Evolutionary conservation across 2,888 invertebrate species (phyloP).

Genomic region (Drosophila ustulata): DNA sequence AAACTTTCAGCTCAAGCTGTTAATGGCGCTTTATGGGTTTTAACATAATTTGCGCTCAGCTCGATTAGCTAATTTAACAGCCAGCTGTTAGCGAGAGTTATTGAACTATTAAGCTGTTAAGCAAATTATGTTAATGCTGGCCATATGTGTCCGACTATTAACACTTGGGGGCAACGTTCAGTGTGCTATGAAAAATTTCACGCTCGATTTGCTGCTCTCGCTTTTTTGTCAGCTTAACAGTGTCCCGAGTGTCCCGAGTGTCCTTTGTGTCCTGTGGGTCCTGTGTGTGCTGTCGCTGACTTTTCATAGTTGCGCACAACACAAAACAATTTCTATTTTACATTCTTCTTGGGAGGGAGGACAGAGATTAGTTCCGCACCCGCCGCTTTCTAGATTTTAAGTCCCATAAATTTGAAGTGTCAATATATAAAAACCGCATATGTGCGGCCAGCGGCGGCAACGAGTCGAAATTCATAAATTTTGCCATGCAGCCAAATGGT

Average conservation of each 20-base stretch:
- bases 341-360: constrained; percentile 6
- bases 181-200: constrained; percentile 59
- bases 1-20: neutral
- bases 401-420: constrained; percentile 79
- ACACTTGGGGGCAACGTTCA: neutral
- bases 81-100: neutral
- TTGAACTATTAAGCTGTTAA: neutral
- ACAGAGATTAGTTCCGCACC: neutral
- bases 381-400: constrained; percentile 72
- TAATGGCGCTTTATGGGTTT: neutral
- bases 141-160: neutral
- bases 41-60: neutral
- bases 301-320: constrained; percentile 55
- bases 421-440: constrained; percentile 80
- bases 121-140: constrained; percentile 1
- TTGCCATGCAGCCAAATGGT: constrained; percentile 72
- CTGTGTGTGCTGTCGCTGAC: constrained; percentile 39
- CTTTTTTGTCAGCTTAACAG: constrained; percentile 52
- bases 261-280: neutral
- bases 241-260: neutral
- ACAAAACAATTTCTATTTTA: constrained; percentile 53
- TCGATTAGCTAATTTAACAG: constrained; percentile 1
- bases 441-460: constrained; percentile 70
- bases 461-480: constrained; percentile 78
- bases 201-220: constrained; percentile 64